Base-by-base conservation (phyloP, 2,888 invertebrate species). In the Ornithoptera priamus region DNA sequence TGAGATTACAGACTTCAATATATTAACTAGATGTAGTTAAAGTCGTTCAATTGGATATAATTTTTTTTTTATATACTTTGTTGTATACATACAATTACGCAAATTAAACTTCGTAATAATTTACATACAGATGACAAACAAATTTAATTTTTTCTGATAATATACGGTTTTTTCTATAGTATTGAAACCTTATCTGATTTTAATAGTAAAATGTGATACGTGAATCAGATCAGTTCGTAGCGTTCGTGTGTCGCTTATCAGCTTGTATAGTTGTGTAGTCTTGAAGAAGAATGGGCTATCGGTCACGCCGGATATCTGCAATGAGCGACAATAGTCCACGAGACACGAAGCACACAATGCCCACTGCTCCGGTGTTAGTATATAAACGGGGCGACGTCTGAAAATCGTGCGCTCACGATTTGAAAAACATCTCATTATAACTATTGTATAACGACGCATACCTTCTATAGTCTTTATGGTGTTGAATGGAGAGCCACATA, bases 241-340 rank as follows among this genome's bases (percentile, higher is more conserved):
- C 10, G 39, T 39, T 39, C 39, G 39, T 39, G 46, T 24, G 59
- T 24, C 58, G 22, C 22, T 58, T 67, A 53, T 53, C 17, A 18
- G 53, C 56, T 61, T n/a, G 46, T 66, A 58, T 30, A 66, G 36
- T 42, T 24, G 39, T 39, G 42, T 57, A n/a, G 53, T 53, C 18
- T 53, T 6, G 53, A 18, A n/a, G 30, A 42, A n/a, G 50, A 61
- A 42, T 57, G 42, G 30, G 22, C 10, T 42, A 57, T 56, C 42
- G 30, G 57, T 66, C 50, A 62, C 18, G 58, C 36, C 65, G 62
- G 69, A 66, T 65, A 62, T 50, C 10, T 22, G 65, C 65, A 65
- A 69, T 69, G 36, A 65, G 62, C 62, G 69, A 62, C 69, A 66
- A 69, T 69, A 62, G 65, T 57, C 46, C 22, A 57, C 56, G 24